phyloP scores from a whole-genome alignment of 2,113 vertebrate species.

The Plecotus auritus region DNA sequence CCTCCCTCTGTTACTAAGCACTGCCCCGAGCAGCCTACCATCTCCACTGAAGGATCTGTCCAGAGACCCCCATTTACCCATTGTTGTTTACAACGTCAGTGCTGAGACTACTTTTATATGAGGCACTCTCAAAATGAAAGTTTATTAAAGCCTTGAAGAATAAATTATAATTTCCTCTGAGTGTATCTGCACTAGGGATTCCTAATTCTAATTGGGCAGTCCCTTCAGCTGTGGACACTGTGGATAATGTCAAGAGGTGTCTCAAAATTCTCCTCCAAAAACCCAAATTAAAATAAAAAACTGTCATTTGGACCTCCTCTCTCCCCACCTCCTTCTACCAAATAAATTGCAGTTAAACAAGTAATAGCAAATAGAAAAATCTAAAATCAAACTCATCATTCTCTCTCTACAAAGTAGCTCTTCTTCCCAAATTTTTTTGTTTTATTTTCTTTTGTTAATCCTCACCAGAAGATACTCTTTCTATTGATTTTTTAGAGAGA shows the following conservation, averaged over 20 bases:
- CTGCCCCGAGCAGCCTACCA: not conserved
- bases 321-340: not conserved
- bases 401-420: not conserved
- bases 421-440: not conserved
- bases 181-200: not conserved
- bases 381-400: not conserved
- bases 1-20: not conserved
- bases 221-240: not conserved
- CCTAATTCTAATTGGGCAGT: not conserved
- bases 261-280: not conserved
- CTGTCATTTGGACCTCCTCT: not conserved
- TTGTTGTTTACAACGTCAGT: not conserved
- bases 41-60: not conserved
- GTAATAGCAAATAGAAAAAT: not conserved
- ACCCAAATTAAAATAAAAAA: not conserved
- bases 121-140: not conserved
- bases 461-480: too few relatives aligned
- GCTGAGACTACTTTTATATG: not conserved
- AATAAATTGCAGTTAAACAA: not conserved
- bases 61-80: not conserved
- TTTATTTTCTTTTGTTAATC: too few relatives aligned
- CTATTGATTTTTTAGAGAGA: too few relatives aligned
- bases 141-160: not conserved
- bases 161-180: not conserved
- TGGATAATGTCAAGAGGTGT: not conserved